These are phyloP conservation scores for Lasaia peninsularis DNA, from an alignment of 1,140 invertebrate genomes.

Conservation along the genomic window DNA sequence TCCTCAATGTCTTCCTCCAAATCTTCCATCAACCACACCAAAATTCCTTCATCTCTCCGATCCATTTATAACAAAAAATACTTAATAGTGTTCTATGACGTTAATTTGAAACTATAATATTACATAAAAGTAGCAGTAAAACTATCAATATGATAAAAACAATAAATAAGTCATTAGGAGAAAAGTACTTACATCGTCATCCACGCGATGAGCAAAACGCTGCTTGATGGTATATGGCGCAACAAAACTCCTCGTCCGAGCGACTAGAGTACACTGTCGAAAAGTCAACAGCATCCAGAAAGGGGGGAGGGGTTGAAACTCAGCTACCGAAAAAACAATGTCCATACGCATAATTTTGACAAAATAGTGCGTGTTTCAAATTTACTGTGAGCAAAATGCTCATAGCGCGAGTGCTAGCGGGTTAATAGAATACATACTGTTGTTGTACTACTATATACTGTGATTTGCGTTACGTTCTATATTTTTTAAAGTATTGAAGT, in stretches of 20 bases:
- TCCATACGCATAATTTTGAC: conserved; percentile 22
- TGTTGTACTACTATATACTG: no score
- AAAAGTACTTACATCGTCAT: conserved; percentile 22
- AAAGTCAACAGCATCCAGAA: conserved; percentile 15
- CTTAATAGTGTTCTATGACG: conserved; percentile 15
- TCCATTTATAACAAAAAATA: conserved; percentile 16
- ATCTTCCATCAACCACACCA: conserved; percentile 14
- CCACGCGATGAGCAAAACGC: conserved; percentile 24
- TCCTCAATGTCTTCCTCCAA: conserved; percentile 6
- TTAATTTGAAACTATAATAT: conserved; percentile 20
- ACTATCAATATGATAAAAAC: conserved; percentile 12
- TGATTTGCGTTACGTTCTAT: no score
- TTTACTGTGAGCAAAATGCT: conserved; percentile 30
- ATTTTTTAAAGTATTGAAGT: no score
- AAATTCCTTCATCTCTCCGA: conserved; percentile 17
- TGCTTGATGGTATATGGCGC: conserved; percentile 8
- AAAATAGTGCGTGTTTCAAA: conserved; percentile 23
- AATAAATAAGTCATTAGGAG: conserved; percentile 14
- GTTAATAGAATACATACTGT: no score
- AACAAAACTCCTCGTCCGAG: conserved; percentile 18
- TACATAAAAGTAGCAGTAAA: conserved; percentile 21
- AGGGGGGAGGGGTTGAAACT: conserved; percentile 19
- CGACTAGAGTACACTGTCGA: conserved; percentile 16
- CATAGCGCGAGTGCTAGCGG: conserved; percentile 30
- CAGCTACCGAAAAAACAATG: conserved; percentile 22